Conservation (phyloP, 1,140 invertebrate genomes). For the Spodoptera frugiperda region DNA sequence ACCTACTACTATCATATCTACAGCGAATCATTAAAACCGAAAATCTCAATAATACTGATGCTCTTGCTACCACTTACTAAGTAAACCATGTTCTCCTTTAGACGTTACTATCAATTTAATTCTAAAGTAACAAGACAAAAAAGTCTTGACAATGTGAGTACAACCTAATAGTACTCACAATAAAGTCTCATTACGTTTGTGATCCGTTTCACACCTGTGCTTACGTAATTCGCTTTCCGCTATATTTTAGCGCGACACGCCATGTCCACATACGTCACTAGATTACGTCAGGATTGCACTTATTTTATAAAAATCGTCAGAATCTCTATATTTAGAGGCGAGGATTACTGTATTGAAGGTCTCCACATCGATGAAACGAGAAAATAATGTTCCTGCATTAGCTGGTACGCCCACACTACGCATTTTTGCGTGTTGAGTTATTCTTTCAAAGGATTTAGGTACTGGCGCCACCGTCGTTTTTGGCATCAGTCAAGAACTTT, state of each 20-base stretch:
- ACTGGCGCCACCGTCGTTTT: too few relatives aligned
- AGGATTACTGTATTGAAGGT: slow-evolving; percentile 30
- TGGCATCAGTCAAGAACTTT: too few relatives aligned
- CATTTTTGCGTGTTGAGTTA: too few relatives aligned
- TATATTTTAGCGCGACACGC: slow-evolving; percentile 50
- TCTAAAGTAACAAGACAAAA: not conserved
- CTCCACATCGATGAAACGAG: not conserved
- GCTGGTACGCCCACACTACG: too few relatives aligned
- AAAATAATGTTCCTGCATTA: not conserved
- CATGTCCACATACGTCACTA: slow-evolving; percentile 31
- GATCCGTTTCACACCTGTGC: slow-evolving; percentile 7
- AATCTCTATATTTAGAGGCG: slow-evolving; percentile 23
- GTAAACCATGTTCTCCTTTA: too few relatives aligned
- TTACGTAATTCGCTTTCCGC: slow-evolving; percentile 45
- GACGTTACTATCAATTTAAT: too few relatives aligned
- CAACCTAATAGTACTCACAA: not conserved
- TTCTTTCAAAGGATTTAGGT: too few relatives aligned
- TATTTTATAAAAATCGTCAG: slow-evolving; percentile 18
- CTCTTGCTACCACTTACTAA: too few relatives aligned
- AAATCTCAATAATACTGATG: too few relatives aligned
- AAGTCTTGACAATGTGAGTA: slow-evolving; percentile 8
- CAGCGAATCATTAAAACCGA: too few relatives aligned
- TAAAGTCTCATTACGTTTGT: slow-evolving; percentile 13
- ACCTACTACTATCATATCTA: too few relatives aligned
- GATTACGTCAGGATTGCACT: slow-evolving; percentile 49